phyloP scores from a whole-genome alignment of 2,888 invertebrate genomes.

The Andrena praecox region DNA sequence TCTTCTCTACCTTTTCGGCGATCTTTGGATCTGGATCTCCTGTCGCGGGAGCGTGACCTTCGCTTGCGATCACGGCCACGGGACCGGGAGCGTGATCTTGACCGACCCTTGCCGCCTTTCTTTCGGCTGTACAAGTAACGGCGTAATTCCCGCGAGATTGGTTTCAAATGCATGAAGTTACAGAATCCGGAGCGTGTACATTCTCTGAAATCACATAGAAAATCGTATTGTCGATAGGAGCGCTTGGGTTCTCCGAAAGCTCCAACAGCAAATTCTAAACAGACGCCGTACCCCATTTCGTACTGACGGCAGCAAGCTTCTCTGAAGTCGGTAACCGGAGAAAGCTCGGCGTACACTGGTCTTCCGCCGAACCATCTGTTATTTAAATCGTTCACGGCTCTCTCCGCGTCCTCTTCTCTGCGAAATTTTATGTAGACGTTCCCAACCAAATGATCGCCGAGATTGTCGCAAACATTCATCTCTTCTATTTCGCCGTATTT shows the following conservation, averaged over 20 bases:
- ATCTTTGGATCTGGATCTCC: slow-evolving; percentile 82
- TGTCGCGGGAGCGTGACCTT: slow-evolving; percentile 83
- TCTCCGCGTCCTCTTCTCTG: slow-evolving; percentile 99
- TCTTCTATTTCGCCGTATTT: slow-evolving; percentile 99
- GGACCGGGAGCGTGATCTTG: slow-evolving; percentile 87
- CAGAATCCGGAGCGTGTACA: slow-evolving; percentile 99
- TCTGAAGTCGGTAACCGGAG: slow-evolving; percentile 99
- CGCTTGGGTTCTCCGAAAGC: background rate
- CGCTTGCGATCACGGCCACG: slow-evolving; percentile 86
- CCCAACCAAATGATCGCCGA: slow-evolving; percentile 99
- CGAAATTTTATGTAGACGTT: slow-evolving; percentile 99
- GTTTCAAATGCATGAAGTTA: slow-evolving; percentile 99
- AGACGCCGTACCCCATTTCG: slow-evolving; percentile 93
- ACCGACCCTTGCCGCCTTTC: slow-evolving; percentile 86
- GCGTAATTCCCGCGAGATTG: slow-evolving; percentile 97
- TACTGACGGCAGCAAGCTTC: slow-evolving; percentile 99
- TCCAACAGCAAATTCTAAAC: background rate
- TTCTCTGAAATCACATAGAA: slow-evolving; percentile 87
- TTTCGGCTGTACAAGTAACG: slow-evolving; percentile 92
- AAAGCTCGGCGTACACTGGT: slow-evolving; percentile 98
- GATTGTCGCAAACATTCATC: slow-evolving; percentile 99
- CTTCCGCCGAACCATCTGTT: slow-evolving; percentile 99
- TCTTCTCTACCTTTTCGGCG: slow-evolving; percentile 84
- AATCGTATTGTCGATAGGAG: background rate
- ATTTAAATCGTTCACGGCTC: slow-evolving; percentile 98